Evolutionary conservation across 1,140 invertebrate genomes (phyloP), one percentile per base, ranked within the genome.

Genomic region (Chymomyza costata): DNA sequence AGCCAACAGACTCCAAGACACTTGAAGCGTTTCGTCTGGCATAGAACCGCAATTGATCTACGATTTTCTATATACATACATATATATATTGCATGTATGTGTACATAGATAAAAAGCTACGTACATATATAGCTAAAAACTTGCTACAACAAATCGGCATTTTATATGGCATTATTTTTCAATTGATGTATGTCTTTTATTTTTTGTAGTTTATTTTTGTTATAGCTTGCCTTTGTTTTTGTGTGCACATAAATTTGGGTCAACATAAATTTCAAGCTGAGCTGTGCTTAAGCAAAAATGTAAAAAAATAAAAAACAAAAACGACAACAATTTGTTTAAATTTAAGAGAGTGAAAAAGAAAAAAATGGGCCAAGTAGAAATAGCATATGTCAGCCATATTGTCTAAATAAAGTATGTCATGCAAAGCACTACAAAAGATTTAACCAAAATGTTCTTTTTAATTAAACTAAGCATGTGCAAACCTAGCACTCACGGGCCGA

Each of bases 201-300:
- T 14, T 34, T 8, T 40, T 13, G 18, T 7, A 1, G n/a, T 15
- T 32, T 11, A 16, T 50, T 49, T 48, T 25, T 18, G 37, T 18
- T 1, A 28, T 19, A 28, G 7, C 3, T 51, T 25, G 21, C 21
- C 21, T 25, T 25, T 25, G 21, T 66, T 60, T 31, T 74, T 54
- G 55, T 53, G 57, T 57, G 21, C 45, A 54, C 35, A 35, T 45
- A 37, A 67, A 78, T 80, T 68, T 78, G 52, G 73, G 73, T 78
- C 73, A 78, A 61, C 74, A 45, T 14, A 49, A 71, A 80, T 58
- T 65, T 80, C 55, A 65, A 80, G 73, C 73, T 80, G 67, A 80
- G 73, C 46, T 73, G 44, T 53, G 64, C 64, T 54, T 44, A 54
- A 63, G 58, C 35, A 62, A 56, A 40, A 40, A 54, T 34, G 31